phyloP scores from a whole-genome alignment of 2,888 invertebrate genomes.

The Dilophus febrilis region DNA sequence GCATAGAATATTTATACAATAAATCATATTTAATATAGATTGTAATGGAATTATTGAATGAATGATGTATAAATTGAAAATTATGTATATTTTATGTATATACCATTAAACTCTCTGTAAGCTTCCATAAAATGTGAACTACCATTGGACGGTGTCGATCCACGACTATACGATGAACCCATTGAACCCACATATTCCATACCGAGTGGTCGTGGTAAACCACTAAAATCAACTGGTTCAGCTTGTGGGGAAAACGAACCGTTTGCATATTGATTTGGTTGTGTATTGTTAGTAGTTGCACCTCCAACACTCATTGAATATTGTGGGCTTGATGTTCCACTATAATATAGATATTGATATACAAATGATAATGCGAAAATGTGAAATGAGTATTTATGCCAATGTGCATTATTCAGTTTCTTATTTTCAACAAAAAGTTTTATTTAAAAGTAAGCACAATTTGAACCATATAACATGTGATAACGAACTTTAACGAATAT shows the following conservation, averaged over 20 bases:
- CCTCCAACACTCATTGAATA: constrained; percentile 28
- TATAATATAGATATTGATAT: no score
- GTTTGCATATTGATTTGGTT: constrained; percentile 18
- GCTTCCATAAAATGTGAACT: constrained; percentile 68
- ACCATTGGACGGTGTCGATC: constrained; percentile 65
- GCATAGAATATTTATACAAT: not conserved
- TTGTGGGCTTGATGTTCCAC: constrained; percentile 36
- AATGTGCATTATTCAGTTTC: no score
- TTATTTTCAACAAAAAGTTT: no score
- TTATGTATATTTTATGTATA: constrained; percentile 12
- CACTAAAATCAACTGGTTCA: constrained; percentile 44
- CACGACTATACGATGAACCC: constrained; percentile 50
- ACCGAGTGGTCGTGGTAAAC: constrained; percentile 37
- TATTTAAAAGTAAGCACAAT: no score
- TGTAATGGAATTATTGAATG: not conserved
- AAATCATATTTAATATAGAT: not conserved
- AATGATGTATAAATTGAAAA: not conserved
- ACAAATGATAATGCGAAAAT: no score
- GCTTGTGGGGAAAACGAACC: constrained; percentile 37
- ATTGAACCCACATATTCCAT: constrained; percentile 26
- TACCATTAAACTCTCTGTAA: constrained; percentile 59
- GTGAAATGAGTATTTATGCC: no score
- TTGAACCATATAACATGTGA: no score
- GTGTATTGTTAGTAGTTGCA: constrained; percentile 16
- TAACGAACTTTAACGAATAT: no score